Evolutionary conservation across 2,113 vertebrate species (phyloP).

Genomic region (Hemichromis elongatus): DNA sequence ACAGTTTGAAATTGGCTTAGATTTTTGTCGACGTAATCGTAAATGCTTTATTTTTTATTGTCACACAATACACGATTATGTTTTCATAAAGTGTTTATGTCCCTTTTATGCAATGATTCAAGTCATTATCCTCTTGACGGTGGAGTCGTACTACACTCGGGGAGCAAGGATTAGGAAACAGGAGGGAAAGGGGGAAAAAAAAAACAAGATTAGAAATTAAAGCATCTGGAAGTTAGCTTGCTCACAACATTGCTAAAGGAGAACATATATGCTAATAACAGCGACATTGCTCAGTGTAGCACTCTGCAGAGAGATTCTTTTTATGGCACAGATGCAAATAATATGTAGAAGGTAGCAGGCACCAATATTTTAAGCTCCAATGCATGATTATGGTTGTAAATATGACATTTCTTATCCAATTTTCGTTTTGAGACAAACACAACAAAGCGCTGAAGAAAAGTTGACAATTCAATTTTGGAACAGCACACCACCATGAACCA

Average conservation of each 20-base stretch:
- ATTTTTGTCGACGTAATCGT: not conserved
- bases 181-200: not conserved
- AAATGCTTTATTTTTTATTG: not conserved
- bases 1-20: not conserved
- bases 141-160: not conserved
- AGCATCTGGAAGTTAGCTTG: slow-evolving; percentile 41
- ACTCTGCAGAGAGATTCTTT: not conserved
- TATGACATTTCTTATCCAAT: not conserved
- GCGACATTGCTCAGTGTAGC: not conserved
- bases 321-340: not conserved
- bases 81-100: not conserved
- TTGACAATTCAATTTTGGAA: not conserved
- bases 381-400: not conserved
- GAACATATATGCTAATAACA: not conserved
- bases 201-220: slow-evolving; percentile 44
- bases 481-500: not conserved
- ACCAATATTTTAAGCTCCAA: not conserved
- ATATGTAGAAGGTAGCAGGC: not conserved
- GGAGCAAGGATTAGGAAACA: slow-evolving; percentile 43
- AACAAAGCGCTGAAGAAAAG: not conserved
- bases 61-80: not conserved
- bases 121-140: not conserved
- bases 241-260: not conserved
- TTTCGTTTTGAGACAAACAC: not conserved
- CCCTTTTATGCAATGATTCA: slow-evolving; percentile 1